These are phyloP conservation scores for Prionace glauca DNA, from an alignment of 2,797 vertebrate species.

Conservation along the genomic window DNA sequence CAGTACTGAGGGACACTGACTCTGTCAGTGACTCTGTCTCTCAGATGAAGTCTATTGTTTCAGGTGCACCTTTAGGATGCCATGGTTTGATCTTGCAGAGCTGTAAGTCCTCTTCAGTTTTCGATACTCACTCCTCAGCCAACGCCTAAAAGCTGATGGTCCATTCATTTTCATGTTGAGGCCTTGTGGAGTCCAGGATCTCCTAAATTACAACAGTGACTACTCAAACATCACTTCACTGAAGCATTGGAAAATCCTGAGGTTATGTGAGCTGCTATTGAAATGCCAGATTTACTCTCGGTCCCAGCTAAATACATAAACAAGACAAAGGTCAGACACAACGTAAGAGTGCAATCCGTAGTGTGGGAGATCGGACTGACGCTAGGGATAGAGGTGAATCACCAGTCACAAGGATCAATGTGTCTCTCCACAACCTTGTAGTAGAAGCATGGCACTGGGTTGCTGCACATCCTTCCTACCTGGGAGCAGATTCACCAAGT, in stretches of 20 bases:
- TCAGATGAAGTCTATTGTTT: not conserved
- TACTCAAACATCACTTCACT: not conserved
- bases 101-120: not conserved
- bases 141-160: not conserved
- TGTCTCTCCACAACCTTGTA: not conserved
- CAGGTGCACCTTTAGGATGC: not conserved
- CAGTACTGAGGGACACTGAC: not conserved
- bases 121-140: not conserved
- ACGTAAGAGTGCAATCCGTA: too few relatives aligned
- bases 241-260: not conserved
- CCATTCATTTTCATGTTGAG: not conserved
- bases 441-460: not conserved
- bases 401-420: not conserved
- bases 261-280: not conserved
- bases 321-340: not conserved
- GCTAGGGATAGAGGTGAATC: not conserved
- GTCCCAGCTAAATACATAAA: not conserved
- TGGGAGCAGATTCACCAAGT: not conserved
- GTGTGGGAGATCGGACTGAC: not conserved
- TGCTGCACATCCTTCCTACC: not conserved
- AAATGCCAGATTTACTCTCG: not conserved
- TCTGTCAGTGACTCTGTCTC: not conserved
- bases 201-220: not conserved
- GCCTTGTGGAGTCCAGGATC: not conserved
- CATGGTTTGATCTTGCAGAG: not conserved